Conservation (phyloP, 2,888 invertebrate species). For the Acrocyrtus sp. region DNA sequence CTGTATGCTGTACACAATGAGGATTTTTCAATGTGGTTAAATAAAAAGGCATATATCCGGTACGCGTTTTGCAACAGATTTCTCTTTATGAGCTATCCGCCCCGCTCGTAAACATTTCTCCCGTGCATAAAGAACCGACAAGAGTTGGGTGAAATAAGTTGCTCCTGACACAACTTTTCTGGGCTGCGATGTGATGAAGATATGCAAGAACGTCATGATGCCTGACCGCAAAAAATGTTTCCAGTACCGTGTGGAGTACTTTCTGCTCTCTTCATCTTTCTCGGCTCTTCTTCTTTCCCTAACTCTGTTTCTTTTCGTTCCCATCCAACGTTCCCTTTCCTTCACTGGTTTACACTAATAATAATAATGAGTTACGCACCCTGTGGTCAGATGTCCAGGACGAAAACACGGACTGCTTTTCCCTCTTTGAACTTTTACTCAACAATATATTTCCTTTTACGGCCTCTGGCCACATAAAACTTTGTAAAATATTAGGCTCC, state of each 20-base stretch:
- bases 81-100: neutral
- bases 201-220: conserved; percentile 25
- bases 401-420: conserved; percentile 16
- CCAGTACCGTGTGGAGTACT: conserved; percentile 1
- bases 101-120: too few species aligned
- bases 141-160: neutral
- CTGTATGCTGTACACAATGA: neutral
- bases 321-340: neutral
- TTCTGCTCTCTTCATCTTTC: neutral
- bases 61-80: neutral
- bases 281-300: neutral
- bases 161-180: too few species aligned
- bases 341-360: conserved; percentile 19
- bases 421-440: conserved; percentile 47
- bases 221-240: conserved; percentile 21
- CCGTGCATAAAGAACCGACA: too few species aligned
- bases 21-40: neutral
- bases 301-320: neutral
- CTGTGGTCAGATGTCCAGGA: conserved; percentile 51
- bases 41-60: neutral
- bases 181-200: conserved; percentile 26
- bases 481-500: conserved; percentile 53
- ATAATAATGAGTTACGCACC: conserved; percentile 53
- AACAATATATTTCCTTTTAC: conserved; percentile 50
- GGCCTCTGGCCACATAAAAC: conserved; percentile 51